phyloP scores from a whole-genome alignment of 2,797 vertebrate genomes.

The Peromyscus aztecus region DNA sequence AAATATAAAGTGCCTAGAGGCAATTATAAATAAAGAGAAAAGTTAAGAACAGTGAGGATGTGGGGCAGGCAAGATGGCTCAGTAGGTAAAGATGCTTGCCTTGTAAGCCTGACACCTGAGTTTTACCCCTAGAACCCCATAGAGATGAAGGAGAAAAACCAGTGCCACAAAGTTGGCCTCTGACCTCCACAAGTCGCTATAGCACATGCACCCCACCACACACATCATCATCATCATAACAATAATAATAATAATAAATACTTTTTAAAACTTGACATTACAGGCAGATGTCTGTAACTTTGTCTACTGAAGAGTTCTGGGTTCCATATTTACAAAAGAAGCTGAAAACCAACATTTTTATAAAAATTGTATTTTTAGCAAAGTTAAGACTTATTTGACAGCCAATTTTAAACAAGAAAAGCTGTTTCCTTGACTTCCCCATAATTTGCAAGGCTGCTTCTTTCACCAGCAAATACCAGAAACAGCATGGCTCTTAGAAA shows the following conservation, averaged over 20 bases:
- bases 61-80: background rate
- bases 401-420: constrained; percentile 27
- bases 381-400: constrained; percentile 5
- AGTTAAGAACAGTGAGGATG: constrained; percentile 10
- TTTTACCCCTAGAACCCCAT: too few species aligned
- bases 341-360: constrained; percentile 37
- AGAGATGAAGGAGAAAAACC: background rate
- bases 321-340: constrained; percentile 26
- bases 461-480: constrained; percentile 39
- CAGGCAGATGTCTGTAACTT: background rate
- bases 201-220: background rate
- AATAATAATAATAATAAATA: background rate
- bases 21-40: constrained; percentile 38
- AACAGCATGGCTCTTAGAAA: constrained; percentile 18
- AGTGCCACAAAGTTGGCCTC: background rate
- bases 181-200: too few species aligned
- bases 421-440: background rate
- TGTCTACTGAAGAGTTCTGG: background rate
- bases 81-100: background rate
- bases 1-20: background rate
- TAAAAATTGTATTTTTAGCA: constrained; percentile 38
- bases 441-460: constrained; percentile 1
- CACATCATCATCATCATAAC: background rate
- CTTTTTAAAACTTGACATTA: background rate
- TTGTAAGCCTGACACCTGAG: background rate